Base-by-base conservation (phyloP, 1,140 invertebrate genomes). In the Calycopis cecrops region DNA sequence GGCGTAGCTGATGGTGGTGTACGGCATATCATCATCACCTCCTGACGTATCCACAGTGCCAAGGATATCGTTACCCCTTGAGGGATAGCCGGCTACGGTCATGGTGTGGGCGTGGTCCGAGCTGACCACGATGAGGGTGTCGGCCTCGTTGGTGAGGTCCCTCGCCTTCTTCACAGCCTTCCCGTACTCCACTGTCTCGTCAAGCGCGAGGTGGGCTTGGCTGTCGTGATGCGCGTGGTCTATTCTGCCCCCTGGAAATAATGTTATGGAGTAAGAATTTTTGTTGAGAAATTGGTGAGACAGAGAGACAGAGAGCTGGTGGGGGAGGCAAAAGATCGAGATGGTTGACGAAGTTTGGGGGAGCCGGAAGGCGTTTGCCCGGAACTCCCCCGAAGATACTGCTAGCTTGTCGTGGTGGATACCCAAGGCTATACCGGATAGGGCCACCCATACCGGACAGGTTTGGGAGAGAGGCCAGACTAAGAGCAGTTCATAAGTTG, bases 1-100 rank as follows among this genome's bases (percentile, higher is more conserved):
- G 4, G 92, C 93, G 69, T 95, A 95, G 9, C 91, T 90, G 10
- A 96, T 89, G 0, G 93, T 93, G 0, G 92, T 91, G 69, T 94
- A 95, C 0, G 92, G 92, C 63, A 92, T 85, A 1, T 89, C 85
- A 78, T 95, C 94, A 0, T 87, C 65, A 6, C 84, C 89, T 0
- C 70, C 76, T 0, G 76, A 50, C 0, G 80, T 89, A 2, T 88
- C 86, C 7, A 82, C 81, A 0, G 67, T 60, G 4, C 91, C 90
- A 2, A 93, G 88, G 48, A 95, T 93, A 65, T 92, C 88, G 65
- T 91, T 92, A 34, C 93, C 93, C 63, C 94, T 84, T 3, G 88
- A 88, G 0, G 93, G 91, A 67, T 95, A 94, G 1, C 93, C 93
- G 38, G 90, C 90, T 18, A 93, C 87, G 1, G 90, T 90, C 89